Conservation (phyloP, 2,113 vertebrate species). For the Amphiprion ocellaris region DNA sequence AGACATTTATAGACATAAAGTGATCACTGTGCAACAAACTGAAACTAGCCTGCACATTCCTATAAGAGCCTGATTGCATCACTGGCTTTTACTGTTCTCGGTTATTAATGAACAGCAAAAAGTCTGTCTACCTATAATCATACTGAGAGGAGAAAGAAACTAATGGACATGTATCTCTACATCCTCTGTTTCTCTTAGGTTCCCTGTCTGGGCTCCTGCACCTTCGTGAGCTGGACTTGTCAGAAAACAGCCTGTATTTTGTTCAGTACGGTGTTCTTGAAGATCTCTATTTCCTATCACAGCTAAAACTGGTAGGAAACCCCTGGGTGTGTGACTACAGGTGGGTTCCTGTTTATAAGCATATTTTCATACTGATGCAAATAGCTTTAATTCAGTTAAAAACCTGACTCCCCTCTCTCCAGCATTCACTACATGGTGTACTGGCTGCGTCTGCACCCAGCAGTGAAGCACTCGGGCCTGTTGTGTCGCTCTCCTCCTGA, state of each 20-base stretch:
- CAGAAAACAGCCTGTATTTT: conserved; percentile 69
- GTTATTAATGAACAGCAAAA: neutral
- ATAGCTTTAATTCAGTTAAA: neutral
- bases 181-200: conserved; percentile 34
- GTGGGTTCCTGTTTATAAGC: conserved; percentile 46
- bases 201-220: conserved; percentile 77
- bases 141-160: neutral
- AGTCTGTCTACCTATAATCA: neutral
- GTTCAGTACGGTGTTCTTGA: conserved; percentile 77
- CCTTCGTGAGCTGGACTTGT: conserved; percentile 74
- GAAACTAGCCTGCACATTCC: neutral
- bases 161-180: neutral
- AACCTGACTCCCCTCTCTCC: neutral
- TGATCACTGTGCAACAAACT: conserved; percentile 17
- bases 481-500: conserved; percentile 73
- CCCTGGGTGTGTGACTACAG: conserved; percentile 81
- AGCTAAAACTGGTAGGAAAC: conserved; percentile 74
- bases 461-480: conserved; percentile 72
- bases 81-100: conserved; percentile 6
- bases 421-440: conserved; percentile 84
- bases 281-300: conserved; percentile 79
- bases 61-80: conserved; percentile 1
- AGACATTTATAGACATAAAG: conserved; percentile 17
- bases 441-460: conserved; percentile 76
- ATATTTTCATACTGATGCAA: neutral